phyloP scores from a whole-genome alignment of 2,888 invertebrate genomes.

The Trissolcus japonicus region DNA sequence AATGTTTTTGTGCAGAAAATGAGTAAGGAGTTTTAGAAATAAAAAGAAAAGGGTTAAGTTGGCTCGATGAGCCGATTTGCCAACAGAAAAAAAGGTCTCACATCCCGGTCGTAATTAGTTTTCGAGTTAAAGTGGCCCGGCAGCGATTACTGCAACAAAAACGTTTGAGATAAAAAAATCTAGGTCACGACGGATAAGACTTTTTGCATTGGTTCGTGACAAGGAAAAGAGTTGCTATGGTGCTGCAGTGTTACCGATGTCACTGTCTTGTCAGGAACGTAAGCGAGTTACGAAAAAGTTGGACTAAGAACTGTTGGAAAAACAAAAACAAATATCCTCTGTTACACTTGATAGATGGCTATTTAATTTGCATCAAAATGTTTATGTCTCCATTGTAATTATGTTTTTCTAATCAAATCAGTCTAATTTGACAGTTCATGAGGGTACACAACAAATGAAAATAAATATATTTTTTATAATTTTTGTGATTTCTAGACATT shows the following conservation, averaged over 20 bases:
- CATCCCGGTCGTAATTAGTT: conserved; percentile 71
- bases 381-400: background rate
- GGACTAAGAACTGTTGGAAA: conserved; percentile 20
- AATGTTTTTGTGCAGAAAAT: too few species aligned
- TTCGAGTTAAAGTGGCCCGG: conserved; percentile 69
- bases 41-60: conserved; percentile 52
- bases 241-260: conserved; percentile 42
- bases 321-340: conserved; percentile 37
- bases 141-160: conserved; percentile 59
- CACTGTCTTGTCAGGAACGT: conserved; percentile 56
- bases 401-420: background rate
- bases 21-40: background rate
- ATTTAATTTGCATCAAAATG: conserved; percentile 9
- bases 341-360: conserved; percentile 16
- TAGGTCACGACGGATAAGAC: conserved; percentile 66
- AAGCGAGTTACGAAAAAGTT: conserved; percentile 33
- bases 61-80: conserved; percentile 17
- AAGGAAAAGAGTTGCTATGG: conserved; percentile 60
- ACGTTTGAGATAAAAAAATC: conserved; percentile 63
- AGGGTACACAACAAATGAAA: too few species aligned
- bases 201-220: conserved; percentile 62
- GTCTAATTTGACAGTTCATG: background rate
- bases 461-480: too few species aligned
- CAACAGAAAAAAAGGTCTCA: conserved; percentile 67
- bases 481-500: background rate